Base-by-base conservation (phyloP, 2,113 vertebrate genomes). In the Eleginops maclovinus region DNA sequence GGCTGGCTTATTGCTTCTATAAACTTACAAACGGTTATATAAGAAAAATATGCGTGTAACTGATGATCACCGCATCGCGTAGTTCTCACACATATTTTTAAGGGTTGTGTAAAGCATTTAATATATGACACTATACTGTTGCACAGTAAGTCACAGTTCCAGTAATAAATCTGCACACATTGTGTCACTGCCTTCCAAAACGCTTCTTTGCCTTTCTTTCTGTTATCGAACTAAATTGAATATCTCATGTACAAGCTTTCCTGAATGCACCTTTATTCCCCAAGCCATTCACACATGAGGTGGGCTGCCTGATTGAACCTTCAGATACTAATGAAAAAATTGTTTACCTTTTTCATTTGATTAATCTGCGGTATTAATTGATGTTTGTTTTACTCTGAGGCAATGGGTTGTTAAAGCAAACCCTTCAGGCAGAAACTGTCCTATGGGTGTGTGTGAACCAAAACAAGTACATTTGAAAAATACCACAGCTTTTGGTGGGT, bases 121-220 rank as follows among this genome's bases (percentile, higher is more conserved):
- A 44, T 81, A 62, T 71, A 81, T 82, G 88, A 85, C 74, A n/a
- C 31, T 64, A 76, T 82, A 86, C 79, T 89, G 79, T 88, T 84
- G 74, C 85, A 82, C 88, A 87, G 76, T 82, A 72, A 82, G 71
- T 84, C 78, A 91, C 80, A 60, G 68, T 76, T 72, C 69, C 65
- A 83, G 64, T 72, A 93, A 89, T 89, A 89, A 84, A 90, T 89
- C 75, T 69, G 86, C 86, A 86, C 89, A 91, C 77, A 87, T 85
- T 85, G 82, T 88, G 86, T 90, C 90, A 89, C 84, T 90, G 86
- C 87, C 89, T 88, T 83, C 67, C 22, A 54, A 16, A 12, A 17
- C 43, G 54, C 14, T 5, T 62, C 36, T 3, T 70, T 50, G 19
- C 13, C 55, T 15, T 16, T 0, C 0, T 41, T 6, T 1, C 1